Evolutionary conservation across 2,888 invertebrate genomes (phyloP).

Genomic region (Meta bourneti): DNA sequence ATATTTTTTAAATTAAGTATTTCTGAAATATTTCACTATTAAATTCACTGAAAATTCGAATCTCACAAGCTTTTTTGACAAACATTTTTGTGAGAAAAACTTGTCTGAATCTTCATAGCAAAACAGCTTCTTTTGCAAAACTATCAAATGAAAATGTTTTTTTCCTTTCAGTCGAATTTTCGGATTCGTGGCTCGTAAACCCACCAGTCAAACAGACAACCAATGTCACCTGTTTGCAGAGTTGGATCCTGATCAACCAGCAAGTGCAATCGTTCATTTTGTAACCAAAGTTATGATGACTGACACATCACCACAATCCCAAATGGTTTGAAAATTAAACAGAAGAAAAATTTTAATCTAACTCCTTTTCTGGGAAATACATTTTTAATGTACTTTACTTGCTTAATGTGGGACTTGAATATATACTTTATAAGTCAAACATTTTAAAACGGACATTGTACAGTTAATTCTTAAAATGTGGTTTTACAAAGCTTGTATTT

Average conservation of each 20-base stretch:
- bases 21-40: too few species aligned
- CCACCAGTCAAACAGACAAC: slow-evolving; percentile 92
- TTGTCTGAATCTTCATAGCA: too few species aligned
- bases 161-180: slow-evolving; percentile 88
- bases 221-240: slow-evolving; percentile 99
- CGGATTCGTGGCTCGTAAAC: slow-evolving; percentile 96
- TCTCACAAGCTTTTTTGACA: too few species aligned
- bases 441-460: slow-evolving; percentile 42
- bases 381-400: slow-evolving; percentile 48
- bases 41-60: too few species aligned
- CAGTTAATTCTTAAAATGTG: slow-evolving; percentile 56
- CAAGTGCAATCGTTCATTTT: slow-evolving; percentile 85
- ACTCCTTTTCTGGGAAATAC: slow-evolving; percentile 40
- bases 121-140: too few species aligned
- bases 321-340: slow-evolving; percentile 62
- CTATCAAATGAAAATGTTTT: too few species aligned
- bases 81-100: too few species aligned
- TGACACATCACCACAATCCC: slow-evolving; percentile 59
- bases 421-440: slow-evolving; percentile 43
- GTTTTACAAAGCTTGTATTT: slow-evolving; percentile 58
- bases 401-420: slow-evolving; percentile 45
- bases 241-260: slow-evolving; percentile 94
- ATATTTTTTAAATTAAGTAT: too few species aligned
- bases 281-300: slow-evolving; percentile 88
- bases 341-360: slow-evolving; percentile 9